Evolutionary conservation across 2,888 invertebrate genomes (phyloP), one percentile per base, ranked within the genome.

Genomic region (Hipparchia sbordonii): DNA sequence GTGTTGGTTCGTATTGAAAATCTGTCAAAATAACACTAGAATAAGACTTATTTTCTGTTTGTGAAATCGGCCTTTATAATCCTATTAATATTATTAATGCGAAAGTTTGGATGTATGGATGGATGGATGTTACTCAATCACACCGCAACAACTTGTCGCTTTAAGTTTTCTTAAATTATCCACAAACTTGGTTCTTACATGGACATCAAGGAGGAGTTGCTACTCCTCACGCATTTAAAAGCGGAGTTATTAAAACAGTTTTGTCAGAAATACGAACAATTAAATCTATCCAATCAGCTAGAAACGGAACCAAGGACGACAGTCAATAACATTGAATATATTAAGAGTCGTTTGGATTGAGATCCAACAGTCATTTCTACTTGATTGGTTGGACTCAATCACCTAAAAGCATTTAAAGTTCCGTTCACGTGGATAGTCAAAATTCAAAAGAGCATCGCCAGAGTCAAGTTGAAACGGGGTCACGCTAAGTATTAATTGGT

Each of bases 401-500:
- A 66, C 67, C 67, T 76, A 74, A 72, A 76, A 74, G 72, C 72
- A 70, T 72, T 71, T 72, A 62, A 73, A 76, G 72, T 72, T 75
- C 70, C 72, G 67, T 74, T 86, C 86, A 87, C 86, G 85, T 87
- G 66, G 65, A 74, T 71, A 61, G 72, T 72, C 88, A 89, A 89
- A 90, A 89, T 89, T 90, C 88, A 88, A 90, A 91, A 89, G 91
- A 91, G 90, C 91, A 89, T 89, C 23, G 23, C 90, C 90, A 89
- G 88, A 90, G 91, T 89, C 84, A 89, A 90, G 88, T 89, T 88
- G 88, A 88, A 90, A 90, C 89, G 87, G 85, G 85, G 86, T 85
- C 88, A 90, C 91, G 92, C 91, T 84, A 90, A 91, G 91, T 91
- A 92, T 92, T 92, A 92, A 92, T 92, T 92, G 92, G 91, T 91